Conservation (phyloP, 2,888 invertebrate species). For the Tricholauxania praeusta region DNA sequence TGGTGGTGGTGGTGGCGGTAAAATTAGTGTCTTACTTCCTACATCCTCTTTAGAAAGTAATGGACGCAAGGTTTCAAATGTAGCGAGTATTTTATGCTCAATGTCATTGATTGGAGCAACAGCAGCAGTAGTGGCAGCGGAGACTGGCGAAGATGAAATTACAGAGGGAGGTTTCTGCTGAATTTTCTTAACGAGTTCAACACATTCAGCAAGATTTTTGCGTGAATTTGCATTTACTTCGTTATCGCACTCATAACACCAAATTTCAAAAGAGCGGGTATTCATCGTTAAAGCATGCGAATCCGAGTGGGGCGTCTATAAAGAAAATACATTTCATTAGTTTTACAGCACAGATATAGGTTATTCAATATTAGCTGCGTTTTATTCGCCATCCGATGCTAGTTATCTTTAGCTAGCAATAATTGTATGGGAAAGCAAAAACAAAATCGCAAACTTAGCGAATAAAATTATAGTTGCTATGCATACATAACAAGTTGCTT, state of each 20-base stretch:
- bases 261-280: constrained; percentile 78
- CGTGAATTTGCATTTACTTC: constrained; percentile 73
- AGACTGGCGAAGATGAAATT: constrained; percentile 33
- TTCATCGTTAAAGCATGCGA: constrained; percentile 80
- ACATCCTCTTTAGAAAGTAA: constrained; percentile 48
- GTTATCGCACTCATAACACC: constrained; percentile 84
- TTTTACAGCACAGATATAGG: background rate
- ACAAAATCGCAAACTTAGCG: no score
- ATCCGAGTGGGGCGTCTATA: constrained; percentile 78
- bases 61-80: constrained; percentile 53
- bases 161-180: constrained; percentile 56
- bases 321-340: background rate
- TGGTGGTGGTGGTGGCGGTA: constrained; percentile 49
- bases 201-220: constrained; percentile 79
- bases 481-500: no score
- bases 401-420: no score
- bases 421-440: no score
- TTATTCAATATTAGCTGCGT: background rate
- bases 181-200: constrained; percentile 79
- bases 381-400: no score
- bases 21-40: constrained; percentile 44
- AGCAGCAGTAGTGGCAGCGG: constrained; percentile 1
- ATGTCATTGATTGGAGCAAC: constrained; percentile 52
- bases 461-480: no score
- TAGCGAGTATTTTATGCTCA: constrained; percentile 56